Evolutionary conservation across 1,140 invertebrate genomes (phyloP).

Genomic region (Himalopsyche phryganea): DNA sequence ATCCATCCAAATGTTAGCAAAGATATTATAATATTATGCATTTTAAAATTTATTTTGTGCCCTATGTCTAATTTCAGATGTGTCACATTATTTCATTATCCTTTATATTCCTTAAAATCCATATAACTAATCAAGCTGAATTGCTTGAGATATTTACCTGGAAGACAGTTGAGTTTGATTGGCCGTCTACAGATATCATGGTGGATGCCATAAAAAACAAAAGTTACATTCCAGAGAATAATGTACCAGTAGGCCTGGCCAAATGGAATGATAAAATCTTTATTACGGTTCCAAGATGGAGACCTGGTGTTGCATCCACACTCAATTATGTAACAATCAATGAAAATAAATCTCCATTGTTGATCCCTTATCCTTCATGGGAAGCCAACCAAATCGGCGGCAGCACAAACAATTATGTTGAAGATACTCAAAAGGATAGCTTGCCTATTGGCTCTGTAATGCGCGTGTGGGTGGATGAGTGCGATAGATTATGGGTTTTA

Average conservation of each 20-base stretch:
- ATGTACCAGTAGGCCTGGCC: slow-evolving; percentile 70
- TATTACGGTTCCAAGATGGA: slow-evolving; percentile 73
- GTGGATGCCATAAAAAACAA: slow-evolving; percentile 57
- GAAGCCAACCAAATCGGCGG: slow-evolving; percentile 55
- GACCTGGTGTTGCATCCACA: slow-evolving; percentile 66
- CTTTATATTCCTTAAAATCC: too few relatives aligned
- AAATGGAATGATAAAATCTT: slow-evolving; percentile 75
- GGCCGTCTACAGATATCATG: slow-evolving; percentile 57
- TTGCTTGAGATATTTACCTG: slow-evolving; percentile 55
- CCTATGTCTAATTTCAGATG: too few relatives aligned
- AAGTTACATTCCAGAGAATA: slow-evolving; percentile 64
- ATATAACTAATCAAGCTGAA: too few relatives aligned
- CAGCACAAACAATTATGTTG: neutral
- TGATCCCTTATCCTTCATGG: slow-evolving; percentile 68
- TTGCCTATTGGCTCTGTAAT: slow-evolving; percentile 50
- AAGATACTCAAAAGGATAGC: too few relatives aligned
- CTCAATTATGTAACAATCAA: slow-evolving; percentile 64
- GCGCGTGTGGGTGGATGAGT: slow-evolving; percentile 58
- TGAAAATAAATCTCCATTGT: slow-evolving; percentile 51
- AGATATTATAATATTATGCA: too few relatives aligned
- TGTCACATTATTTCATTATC: too few relatives aligned
- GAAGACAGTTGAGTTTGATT: slow-evolving; percentile 66
- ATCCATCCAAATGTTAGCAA: too few relatives aligned
- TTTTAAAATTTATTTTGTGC: too few relatives aligned
- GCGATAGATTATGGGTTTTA: slow-evolving; percentile 62